Evolutionary conservation across 2,888 invertebrate genomes (phyloP), one percentile per base, ranked within the genome.

Genomic region (Ferrisia virgata): DNA sequence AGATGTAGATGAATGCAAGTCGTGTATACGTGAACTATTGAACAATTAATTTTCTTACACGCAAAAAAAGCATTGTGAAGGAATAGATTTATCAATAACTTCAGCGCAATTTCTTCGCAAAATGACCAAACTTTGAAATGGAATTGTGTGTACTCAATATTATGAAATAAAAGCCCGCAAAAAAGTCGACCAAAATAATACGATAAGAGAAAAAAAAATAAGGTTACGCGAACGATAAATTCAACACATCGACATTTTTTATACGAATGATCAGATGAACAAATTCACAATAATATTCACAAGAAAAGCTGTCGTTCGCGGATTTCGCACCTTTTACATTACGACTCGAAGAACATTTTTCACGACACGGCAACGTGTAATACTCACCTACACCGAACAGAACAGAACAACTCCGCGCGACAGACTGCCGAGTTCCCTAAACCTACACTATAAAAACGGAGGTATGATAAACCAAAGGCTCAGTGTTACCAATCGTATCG

Each of bases 401-500:
- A n/a, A n/a, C n/a, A n/a, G 22, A 36, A 76, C 72, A 76, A 36
- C 72, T 36, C 28, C 72, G 72, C 72, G 72, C n/a, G 36, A 18
- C 18, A 76, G 18, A 76, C 72, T 76, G 72, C 9, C 72, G 72
- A 76, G 28, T 76, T 18, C 9, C 1, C 36, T 18, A 76, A 5
- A 36, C 36, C 72, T 76, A 76, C 72, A 76, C 33, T 36, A 76
- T 9, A 76, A n/a, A n/a, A n/a, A 76, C 33, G 18, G 36, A 76
- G 72, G 72, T 28, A 76, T 36, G 36, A 33, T 76, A 36, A 76
- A 76, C 31, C 72, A 76, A 76, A 33, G 72, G 31, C 72, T 18
- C 72, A 76, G 72, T 76, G 72, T 76, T 76, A 76, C 72, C 72
- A 76, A 33, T 36, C 18, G 15, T 28, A 13, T 64, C n/a, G n/a